Conservation (phyloP, 2,113 vertebrate genomes). For the Centrocercus urophasianus region DNA sequence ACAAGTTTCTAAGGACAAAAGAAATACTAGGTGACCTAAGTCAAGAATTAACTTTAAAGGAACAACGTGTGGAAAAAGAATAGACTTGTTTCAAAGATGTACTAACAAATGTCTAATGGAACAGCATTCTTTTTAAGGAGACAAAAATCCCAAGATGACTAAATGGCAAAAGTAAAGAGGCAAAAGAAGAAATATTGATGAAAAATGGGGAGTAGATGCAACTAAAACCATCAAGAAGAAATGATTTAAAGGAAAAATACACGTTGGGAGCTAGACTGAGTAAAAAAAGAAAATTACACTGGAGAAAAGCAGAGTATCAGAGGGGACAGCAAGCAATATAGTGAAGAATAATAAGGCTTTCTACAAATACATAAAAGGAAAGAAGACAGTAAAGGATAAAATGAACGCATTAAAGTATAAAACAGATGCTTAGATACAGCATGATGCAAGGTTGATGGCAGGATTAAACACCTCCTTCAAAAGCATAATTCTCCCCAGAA, state of each 20-base stretch:
- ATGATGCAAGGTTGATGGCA: slow-evolving; percentile 64
- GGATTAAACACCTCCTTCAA: slow-evolving; percentile 50
- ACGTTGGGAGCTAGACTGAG: slow-evolving; percentile 52
- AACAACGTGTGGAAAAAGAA: background rate
- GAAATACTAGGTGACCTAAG: slow-evolving; percentile 31
- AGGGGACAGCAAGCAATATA: slow-evolving; percentile 74
- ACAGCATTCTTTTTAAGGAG: slow-evolving; percentile 60
- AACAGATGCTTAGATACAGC: slow-evolving; percentile 64
- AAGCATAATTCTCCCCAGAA: slow-evolving; percentile 27
- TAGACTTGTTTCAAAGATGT: slow-evolving; percentile 65
- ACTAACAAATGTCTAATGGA: slow-evolving; percentile 70
- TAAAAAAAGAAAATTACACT: slow-evolving; percentile 72
- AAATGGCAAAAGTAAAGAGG: slow-evolving; percentile 70
- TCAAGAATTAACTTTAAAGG: slow-evolving; percentile 50
- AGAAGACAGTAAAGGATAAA: slow-evolving; percentile 73
- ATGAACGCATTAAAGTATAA: slow-evolving; percentile 69
- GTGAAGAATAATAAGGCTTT: slow-evolving; percentile 74
- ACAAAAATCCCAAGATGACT: slow-evolving; percentile 66
- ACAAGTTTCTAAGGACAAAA: slow-evolving; percentile 38
- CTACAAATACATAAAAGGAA: slow-evolving; percentile 73
- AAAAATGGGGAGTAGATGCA: slow-evolving; percentile 61
- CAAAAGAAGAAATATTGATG: slow-evolving; percentile 71
- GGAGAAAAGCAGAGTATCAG: slow-evolving; percentile 65
- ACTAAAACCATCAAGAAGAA: slow-evolving; percentile 69
- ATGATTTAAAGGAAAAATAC: slow-evolving; percentile 76